Base-by-base conservation (phyloP, 30 jellyfish, hydroid and myxozoan species). In the Rhopilema esculentum region DNA sequence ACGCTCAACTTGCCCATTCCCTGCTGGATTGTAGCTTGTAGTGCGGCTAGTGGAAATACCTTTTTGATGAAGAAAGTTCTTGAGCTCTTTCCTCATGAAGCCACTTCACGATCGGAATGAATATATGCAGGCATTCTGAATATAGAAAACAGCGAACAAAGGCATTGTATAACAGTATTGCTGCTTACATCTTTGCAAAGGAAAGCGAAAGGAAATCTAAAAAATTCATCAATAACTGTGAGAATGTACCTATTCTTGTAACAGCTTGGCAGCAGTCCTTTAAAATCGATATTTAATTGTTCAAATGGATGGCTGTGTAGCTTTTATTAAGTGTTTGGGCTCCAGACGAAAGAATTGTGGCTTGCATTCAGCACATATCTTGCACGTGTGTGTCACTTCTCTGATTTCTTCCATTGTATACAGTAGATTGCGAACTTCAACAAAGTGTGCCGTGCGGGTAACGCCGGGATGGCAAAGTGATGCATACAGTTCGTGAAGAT, bases 1-100 rank as follows among this genome's bases (percentile, higher is more conserved):
- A n/a, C 98, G 70, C 68, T 82, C 97, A 27, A 48, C 68, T 72
- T 91, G 97, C 28, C 97, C 98, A 50, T 84, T 88, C 26, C 93
- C 89, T 16, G 70, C 64, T 23, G 96, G 92, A 69, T 88, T 79
- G 80, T 85, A 91, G 53, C 69, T 40, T 64, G 90, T 70, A 26
- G 97, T 81, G 17, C 67, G 75, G 52, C 97, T 86, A 19, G 91
- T 86, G 33, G 91, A 81, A 40, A 71, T 73, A 29, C 67, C 78
- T 53, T 76, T 64, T 20, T 53, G 23, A 28, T 33, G 71, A 32
- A 76, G 69, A 33, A 24, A 86, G 23, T 63, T 24, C 29, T 86
- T 86, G 27, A 86, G 85, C 66, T 57, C 95, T 49, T n/a, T 50
- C 8, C 24, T 15, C 82, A 86, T 30, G 53, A 86, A 62, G 17